Evolutionary conservation across 2,113 vertebrate genomes (phyloP).

Genomic region (Marmota monax): DNA sequence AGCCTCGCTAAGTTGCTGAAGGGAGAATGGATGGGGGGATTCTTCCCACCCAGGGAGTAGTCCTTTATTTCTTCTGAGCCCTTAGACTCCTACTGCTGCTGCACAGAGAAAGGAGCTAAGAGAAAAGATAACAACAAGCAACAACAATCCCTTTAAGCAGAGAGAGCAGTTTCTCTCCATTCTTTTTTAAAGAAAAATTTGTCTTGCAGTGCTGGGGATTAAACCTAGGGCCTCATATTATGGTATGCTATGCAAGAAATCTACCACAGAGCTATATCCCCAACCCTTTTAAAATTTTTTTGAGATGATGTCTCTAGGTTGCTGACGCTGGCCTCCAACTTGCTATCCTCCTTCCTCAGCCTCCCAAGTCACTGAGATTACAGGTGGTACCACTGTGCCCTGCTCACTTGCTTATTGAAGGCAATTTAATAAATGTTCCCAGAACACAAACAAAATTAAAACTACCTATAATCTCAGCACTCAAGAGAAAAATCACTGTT

Average conservation of each 20-base stretch:
- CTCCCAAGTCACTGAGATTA: background rate
- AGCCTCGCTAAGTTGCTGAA: conserved; percentile 31
- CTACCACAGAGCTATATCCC: background rate
- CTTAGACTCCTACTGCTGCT: conserved; percentile 26
- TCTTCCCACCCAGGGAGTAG: conserved; percentile 22
- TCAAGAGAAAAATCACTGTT: conserved; percentile 2
- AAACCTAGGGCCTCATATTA: background rate
- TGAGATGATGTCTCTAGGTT: background rate
- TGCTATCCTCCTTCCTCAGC: background rate
- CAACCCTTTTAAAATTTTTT: background rate
- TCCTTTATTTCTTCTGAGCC: conserved; percentile 48
- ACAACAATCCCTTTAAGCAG: background rate
- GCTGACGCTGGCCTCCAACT: background rate
- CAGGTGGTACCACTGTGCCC: background rate
- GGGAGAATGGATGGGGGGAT: background rate
- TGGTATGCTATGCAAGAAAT: no score
- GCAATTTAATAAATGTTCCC: conserved; percentile 59
- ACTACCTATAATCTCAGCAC: background rate
- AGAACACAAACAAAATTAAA: conserved; percentile 38
- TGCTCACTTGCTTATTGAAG: conserved; percentile 40
- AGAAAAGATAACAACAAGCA: conserved; percentile 30
- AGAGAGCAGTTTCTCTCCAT: background rate
- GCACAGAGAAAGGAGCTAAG: background rate
- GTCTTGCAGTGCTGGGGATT: background rate
- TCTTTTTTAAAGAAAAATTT: background rate